Evolutionary conservation across 2,113 vertebrate species (phyloP).

Genomic region (Myotis yumanensis): DNA sequence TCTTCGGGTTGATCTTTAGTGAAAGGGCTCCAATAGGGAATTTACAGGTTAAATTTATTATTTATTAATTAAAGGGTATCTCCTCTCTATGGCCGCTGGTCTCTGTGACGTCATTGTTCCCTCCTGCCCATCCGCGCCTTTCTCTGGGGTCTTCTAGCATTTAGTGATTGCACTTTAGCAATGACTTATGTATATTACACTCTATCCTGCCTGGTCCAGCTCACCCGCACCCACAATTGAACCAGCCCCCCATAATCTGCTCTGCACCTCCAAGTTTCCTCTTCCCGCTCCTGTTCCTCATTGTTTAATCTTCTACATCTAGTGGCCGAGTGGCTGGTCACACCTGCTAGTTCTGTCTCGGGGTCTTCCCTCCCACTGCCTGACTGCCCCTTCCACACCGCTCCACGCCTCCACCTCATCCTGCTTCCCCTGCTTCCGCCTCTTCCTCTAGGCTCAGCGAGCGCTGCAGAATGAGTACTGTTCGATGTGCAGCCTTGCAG

Average conservation of each 20-base stretch:
- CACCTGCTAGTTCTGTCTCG: no score
- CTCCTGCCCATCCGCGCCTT: neutral
- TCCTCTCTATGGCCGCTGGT: neutral
- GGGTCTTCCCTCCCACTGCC: no score
- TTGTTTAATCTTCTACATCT: no score
- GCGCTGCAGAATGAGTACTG: neutral
- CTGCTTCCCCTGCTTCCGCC: neutral
- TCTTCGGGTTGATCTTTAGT: neutral
- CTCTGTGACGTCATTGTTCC: neutral
- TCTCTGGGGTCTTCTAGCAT: neutral
- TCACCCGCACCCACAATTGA: neutral
- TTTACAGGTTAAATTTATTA: neutral
- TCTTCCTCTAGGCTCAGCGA: no score
- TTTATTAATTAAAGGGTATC: neutral
- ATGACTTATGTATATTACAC: accelerated
- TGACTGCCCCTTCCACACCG: no score
- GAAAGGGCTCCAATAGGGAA: neutral
- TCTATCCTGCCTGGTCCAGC: neutral
- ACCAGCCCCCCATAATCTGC: neutral
- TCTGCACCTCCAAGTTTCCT: no score
- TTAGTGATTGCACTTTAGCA: accelerated
- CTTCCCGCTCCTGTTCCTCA: neutral
- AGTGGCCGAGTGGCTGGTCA: no score
- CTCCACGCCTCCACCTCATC: no score
- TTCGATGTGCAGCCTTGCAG: neutral